Conservation (phyloP, 2,797 vertebrate species). For the Australoheros facetus region DNA sequence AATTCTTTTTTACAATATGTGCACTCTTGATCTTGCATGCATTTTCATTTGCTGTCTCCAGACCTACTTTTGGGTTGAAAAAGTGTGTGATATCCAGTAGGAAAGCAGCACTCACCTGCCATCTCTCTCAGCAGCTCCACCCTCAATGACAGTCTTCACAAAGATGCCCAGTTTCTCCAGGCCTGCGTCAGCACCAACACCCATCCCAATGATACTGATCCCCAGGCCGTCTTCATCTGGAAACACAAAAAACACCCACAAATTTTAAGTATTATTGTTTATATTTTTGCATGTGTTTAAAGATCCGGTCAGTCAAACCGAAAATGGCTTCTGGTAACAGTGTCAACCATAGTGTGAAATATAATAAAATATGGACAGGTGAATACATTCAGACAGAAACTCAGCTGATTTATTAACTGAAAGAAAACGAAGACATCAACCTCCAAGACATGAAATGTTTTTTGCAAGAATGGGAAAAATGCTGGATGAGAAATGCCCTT, state of each 20-base stretch:
- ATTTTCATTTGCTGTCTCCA: not conserved
- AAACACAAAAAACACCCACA: constrained; percentile 37
- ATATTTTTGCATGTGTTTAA: not conserved
- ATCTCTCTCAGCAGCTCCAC: constrained; percentile 94
- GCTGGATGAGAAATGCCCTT: constrained; percentile 43
- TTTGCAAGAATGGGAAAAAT: constrained; percentile 27
- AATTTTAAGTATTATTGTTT: not conserved
- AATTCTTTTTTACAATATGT: not conserved
- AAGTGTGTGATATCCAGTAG: not conserved
- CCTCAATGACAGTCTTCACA: constrained; percentile 97
- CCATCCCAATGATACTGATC: constrained; percentile 99
- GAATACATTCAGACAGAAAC: constrained; percentile 1
- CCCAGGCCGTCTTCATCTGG: constrained; percentile 96
- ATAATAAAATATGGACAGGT: not conserved
- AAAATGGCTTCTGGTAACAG: not conserved
- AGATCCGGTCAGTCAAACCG: not conserved
- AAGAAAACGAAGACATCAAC: constrained; percentile 7
- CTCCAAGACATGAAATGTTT: not conserved
- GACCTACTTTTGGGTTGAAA: not conserved
- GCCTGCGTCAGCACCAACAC: constrained; percentile 95
- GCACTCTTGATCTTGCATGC: not conserved
- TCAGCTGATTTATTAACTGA: constrained; percentile 38
- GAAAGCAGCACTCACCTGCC: constrained; percentile 83
- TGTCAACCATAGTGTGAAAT: not conserved
- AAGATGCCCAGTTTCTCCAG: constrained; percentile 99